These are phyloP conservation scores for Morpho deidamia DNA, from an alignment of 2,888 invertebrate species.

Conservation along the genomic window DNA sequence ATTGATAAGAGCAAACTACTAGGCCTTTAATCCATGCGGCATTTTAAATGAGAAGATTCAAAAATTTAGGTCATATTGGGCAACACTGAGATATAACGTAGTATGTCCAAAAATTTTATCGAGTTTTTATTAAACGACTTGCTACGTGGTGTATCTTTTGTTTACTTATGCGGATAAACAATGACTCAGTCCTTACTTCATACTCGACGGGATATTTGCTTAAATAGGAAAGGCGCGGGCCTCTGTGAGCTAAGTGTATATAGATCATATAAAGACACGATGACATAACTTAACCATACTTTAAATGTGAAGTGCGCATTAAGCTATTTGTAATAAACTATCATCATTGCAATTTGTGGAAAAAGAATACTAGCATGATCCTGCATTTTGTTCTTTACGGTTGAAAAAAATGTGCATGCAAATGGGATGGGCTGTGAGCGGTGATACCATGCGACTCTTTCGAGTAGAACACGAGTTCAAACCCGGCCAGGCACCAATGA, in stretches of 20 bases:
- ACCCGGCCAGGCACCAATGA: too few species aligned
- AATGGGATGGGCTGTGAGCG: too few species aligned
- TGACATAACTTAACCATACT: conserved; percentile 13
- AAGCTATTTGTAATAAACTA: too few species aligned
- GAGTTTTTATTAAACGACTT: conserved; percentile 17
- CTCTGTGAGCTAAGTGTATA: conserved; percentile 46
- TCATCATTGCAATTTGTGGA: not conserved
- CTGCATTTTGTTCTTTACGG: too few species aligned
- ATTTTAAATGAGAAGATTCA: not conserved
- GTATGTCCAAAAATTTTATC: conserved; percentile 9
- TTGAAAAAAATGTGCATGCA: too few species aligned
- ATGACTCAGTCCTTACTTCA: conserved; percentile 59
- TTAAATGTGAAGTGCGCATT: too few species aligned
- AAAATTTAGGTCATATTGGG: conserved; percentile 3
- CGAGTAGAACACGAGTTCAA: too few species aligned
- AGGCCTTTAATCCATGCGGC: too few species aligned
- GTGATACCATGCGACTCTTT: too few species aligned
- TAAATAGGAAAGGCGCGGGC: conserved; percentile 45
- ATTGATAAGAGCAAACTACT: too few species aligned
- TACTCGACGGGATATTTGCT: conserved; percentile 35
- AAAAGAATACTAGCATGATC: too few species aligned
- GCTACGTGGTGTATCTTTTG: conserved; percentile 15
- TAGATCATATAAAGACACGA: conserved; percentile 31
- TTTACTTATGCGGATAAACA: conserved; percentile 39
- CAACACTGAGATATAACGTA: conserved; percentile 1